Conservation (phyloP, 1,140 invertebrate species). For the Drosophila equinoxialis region DNA sequence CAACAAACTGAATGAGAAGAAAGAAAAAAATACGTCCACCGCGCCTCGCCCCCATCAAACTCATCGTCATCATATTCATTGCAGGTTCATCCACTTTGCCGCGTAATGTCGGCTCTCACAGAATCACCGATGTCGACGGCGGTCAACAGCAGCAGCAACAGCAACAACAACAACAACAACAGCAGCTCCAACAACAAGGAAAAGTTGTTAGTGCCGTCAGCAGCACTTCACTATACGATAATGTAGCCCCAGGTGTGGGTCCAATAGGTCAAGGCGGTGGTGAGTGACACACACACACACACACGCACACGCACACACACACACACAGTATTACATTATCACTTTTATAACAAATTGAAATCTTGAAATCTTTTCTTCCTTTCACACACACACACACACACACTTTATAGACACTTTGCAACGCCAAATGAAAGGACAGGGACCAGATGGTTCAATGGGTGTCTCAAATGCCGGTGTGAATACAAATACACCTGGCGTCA, state of each 20-base stretch:
- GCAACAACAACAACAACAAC: conserved; percentile 75
- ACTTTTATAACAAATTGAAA: background rate
- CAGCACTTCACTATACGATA: conserved; percentile 95
- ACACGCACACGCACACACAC: background rate
- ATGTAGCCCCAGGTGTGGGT: conserved; percentile 86
- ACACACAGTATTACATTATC: background rate
- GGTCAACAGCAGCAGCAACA: conserved; percentile 83
- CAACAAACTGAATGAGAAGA: background rate
- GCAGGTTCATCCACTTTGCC: conserved; percentile 93
- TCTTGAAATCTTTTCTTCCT: background rate
- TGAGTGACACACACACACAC: conserved; percentile 21
- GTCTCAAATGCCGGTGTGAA: conserved; percentile 85
- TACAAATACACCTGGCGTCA: conserved; percentile 66
- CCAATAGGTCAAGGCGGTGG: conserved; percentile 56
- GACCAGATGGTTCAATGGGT: conserved; percentile 83
- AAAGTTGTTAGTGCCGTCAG: conserved; percentile 92
- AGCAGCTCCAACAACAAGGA: conserved; percentile 39
- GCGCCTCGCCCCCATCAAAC: conserved; percentile 78
- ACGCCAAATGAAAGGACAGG: conserved; percentile 85
- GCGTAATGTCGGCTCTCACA: conserved; percentile 89
- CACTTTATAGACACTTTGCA: conserved; percentile 77
- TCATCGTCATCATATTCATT: conserved; percentile 78
- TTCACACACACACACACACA: no score
- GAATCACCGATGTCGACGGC: conserved; percentile 83
- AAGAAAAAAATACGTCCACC: conserved; percentile 48